Percentiles rank a stretch among this genome's conserved stretches.
phyloP scores from a whole-genome alignment of 2,888 invertebrate genomes.

The Drosophila macrospina region DNA sequence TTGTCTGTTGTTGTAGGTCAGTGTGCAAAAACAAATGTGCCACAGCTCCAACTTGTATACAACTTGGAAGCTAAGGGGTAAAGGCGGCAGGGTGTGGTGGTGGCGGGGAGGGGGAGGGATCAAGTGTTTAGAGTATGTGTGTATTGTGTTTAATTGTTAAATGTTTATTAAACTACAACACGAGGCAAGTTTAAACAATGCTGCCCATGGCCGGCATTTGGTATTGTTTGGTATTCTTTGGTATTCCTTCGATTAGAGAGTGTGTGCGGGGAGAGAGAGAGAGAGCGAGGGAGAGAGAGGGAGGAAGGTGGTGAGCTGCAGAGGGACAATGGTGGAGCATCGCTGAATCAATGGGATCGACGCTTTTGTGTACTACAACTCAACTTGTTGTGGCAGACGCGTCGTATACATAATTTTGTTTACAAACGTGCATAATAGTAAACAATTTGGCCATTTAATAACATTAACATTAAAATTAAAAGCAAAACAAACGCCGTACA shows the following conservation, averaged over 20 bases:
- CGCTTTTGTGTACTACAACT: conserved; percentile 62
- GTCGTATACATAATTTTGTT: conserved; percentile 81
- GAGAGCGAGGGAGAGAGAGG: not conserved
- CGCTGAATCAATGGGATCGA: conserved; percentile 66
- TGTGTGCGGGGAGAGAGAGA: not conserved
- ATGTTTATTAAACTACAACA: conserved; percentile 79
- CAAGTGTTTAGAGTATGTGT: conserved; percentile 77
- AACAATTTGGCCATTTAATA: conserved; percentile 83
- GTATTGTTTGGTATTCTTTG: conserved; percentile 61
- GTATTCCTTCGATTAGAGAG: conserved; percentile 29
- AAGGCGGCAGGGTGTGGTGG: no score
- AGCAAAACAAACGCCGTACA: conserved; percentile 76
- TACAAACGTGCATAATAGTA: conserved; percentile 81
- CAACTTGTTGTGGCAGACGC: conserved; percentile 59
- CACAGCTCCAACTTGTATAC: conserved; percentile 56
- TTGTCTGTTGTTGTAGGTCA: conserved; percentile 83
- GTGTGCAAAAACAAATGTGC: conserved; percentile 81
- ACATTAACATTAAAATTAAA: conserved; percentile 82
- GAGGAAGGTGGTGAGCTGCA: not conserved
- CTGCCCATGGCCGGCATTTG: conserved; percentile 64
- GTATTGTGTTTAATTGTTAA: conserved; percentile 79
- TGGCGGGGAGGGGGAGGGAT: conserved; percentile 17
- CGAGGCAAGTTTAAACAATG: conserved; percentile 77
- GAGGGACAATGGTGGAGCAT: conserved; percentile 5
- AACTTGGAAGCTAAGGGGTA: conserved; percentile 28